Percentiles rank a stretch among this genome's conserved stretches.
Conservation (phyloP, 2,888 invertebrate species). For the Pemphredon lugubris region DNA sequence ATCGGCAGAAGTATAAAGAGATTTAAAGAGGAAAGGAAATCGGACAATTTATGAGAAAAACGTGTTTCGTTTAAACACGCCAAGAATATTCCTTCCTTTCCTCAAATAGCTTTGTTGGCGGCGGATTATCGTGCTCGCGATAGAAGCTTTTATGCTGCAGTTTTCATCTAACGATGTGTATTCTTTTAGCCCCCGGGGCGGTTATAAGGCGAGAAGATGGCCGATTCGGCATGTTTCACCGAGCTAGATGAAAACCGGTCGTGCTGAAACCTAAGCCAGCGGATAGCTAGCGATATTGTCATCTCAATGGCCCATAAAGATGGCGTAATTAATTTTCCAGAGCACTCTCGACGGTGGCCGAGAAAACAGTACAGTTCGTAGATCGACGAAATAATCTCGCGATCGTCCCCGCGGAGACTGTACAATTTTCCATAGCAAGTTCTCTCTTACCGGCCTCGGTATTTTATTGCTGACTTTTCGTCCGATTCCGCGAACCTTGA, state of each 20-base stretch:
- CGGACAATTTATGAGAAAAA: too few species aligned
- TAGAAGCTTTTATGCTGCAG: conserved; percentile 17
- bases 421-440: too few species aligned
- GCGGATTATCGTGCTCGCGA: conserved; percentile 26
- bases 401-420: too few species aligned
- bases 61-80: too few species aligned
- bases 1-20: too few species aligned
- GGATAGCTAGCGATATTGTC: conserved; percentile 22
- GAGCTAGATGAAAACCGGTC: conserved; percentile 35
- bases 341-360: background rate
- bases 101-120: conserved; percentile 15
- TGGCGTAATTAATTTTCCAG: conserved; percentile 29
- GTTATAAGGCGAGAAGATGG: conserved; percentile 25
- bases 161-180: conserved; percentile 44
- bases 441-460: too few species aligned
- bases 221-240: conserved; percentile 30
- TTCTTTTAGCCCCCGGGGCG: conserved; percentile 28
- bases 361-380: background rate
- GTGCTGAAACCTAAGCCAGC: conserved; percentile 9
- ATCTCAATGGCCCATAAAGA: conserved; percentile 36
- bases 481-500: too few species aligned
- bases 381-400: background rate
- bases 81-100: conserved; percentile 14
- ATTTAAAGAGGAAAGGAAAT: too few species aligned
- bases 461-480: too few species aligned